Evolutionary conservation across 2,888 invertebrate genomes (phyloP), one percentile per base, ranked within the genome.

Genomic region (Drosophila trichaetosa): DNA sequence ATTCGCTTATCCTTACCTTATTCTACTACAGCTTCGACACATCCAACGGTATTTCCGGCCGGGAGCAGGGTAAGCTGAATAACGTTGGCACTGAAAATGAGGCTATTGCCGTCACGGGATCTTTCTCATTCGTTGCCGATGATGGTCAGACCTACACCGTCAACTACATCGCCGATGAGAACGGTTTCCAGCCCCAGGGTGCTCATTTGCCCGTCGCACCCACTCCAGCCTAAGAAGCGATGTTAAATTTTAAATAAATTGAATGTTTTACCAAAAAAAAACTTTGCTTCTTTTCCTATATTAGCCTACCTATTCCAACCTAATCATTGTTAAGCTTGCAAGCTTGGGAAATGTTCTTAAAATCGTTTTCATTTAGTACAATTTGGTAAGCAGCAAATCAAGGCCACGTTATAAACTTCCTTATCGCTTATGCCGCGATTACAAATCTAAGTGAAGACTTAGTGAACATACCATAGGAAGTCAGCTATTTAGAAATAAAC

Each of bases 81-180:
- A 73, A 83, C 18, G 0, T 6, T 27, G 95, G 94, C 13, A 0
- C 0, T 1, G 1, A 94, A 4, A 0, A 76, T 0, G 83, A 86
- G 61, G 75, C 73, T 31, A 56, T 92, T 8, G 1, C 74, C 10
- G 91, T 90, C 0, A 10, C 5, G 0, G 92, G 92, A 21, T 61
- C 76, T 0, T 92, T 91, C 91, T 83, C 91, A 1, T 94, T 92
- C 92, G 89, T 94, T 0, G 95, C 90, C 13, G 94, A 94, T 54
- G 95, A 95, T 81, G 95, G 95, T 13, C 91, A 93, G 7, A 92
- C 92, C 0, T 95, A 95, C 90, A 92, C 93, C 0, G 94, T 96
- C 62, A 94, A 8, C 56, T 93, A 92, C 56, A 10, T 91, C 46
- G 93, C 93, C 59, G 92, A 93, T 76, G 90, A 91, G 84, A 92